Percentiles rank a stretch among this genome's conserved stretches.
Evolutionary conservation across 2,113 vertebrate species (phyloP).

Genomic region (Procapra przewalskii): DNA sequence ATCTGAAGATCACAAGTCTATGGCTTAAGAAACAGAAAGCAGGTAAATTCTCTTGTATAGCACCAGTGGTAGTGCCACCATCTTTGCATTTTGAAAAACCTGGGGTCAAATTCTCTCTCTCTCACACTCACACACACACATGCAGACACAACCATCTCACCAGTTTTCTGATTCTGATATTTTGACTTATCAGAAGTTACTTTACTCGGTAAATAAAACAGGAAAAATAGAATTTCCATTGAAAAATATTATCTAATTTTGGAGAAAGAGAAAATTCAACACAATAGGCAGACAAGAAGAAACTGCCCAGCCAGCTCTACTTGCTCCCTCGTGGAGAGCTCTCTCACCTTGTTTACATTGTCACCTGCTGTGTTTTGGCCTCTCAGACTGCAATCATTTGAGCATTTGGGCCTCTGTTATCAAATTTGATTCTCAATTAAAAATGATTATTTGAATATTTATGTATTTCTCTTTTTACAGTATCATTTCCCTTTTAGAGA

Average conservation of each 20-base stretch:
- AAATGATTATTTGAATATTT: neutral
- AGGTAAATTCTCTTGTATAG: neutral
- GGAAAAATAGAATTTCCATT: neutral
- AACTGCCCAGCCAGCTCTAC: neutral
- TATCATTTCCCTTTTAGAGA: neutral
- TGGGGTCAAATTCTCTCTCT: neutral
- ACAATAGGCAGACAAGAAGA: neutral
- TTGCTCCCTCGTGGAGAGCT: neutral
- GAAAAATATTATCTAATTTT: neutral
- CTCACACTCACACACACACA: no score
- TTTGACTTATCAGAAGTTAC: neutral
- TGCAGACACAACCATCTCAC: neutral
- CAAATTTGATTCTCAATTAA: neutral
- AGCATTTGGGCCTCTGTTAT: neutral
- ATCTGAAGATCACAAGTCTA: neutral
- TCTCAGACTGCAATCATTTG: neutral
- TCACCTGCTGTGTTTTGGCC: neutral
- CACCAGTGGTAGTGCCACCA: neutral
- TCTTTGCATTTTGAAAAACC: neutral
- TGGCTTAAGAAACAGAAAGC: neutral
- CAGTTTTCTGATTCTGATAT: neutral
- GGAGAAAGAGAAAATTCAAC: neutral
- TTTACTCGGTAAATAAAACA: neutral
- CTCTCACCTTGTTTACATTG: accelerated
- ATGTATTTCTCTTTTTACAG: neutral